Percentiles rank a stretch among this genome's conserved stretches.
Conservation (phyloP, 1,140 invertebrate species). For the Vollenhovia emeryi region DNA sequence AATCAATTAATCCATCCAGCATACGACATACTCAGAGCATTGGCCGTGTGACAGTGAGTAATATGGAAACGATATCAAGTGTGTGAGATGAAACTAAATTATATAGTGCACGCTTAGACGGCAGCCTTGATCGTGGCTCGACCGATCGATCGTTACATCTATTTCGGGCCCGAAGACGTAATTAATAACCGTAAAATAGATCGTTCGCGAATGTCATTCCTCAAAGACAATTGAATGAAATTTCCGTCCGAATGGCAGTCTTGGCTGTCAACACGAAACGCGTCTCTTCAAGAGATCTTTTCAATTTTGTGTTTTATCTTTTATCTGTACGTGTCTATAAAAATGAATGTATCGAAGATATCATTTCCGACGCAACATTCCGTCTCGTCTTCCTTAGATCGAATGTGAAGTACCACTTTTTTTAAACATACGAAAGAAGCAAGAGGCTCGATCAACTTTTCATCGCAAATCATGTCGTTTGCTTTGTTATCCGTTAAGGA, state of each 20-base stretch:
- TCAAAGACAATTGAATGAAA: neutral
- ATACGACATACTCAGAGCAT: constrained; percentile 86
- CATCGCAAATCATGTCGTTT: neutral
- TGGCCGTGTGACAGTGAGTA: constrained; percentile 83
- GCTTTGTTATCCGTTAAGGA: neutral
- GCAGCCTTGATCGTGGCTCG: constrained; percentile 50
- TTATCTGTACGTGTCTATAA: neutral
- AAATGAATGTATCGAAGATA: neutral
- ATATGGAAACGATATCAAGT: constrained; percentile 78
- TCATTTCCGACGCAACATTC: neutral
- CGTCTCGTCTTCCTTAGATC: neutral
- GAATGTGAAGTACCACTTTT: neutral
- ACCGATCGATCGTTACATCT: constrained; percentile 7
- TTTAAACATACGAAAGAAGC: neutral
- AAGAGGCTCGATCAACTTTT: neutral
- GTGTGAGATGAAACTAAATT: constrained; percentile 60
- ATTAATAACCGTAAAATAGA: neutral
- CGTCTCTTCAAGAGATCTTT: neutral
- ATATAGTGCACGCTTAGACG: constrained; percentile 79
- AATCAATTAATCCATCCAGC: constrained; percentile 83
- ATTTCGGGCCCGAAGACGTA: neutral
- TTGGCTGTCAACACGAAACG: neutral
- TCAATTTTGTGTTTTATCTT: neutral
- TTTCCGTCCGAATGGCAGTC: neutral
- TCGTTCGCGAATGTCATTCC: neutral